Percentiles rank a stretch among this genome's conserved stretches.
Evolutionary conservation across 2,888 invertebrate species (phyloP).

Genomic region (Itoplectis maculator): DNA sequence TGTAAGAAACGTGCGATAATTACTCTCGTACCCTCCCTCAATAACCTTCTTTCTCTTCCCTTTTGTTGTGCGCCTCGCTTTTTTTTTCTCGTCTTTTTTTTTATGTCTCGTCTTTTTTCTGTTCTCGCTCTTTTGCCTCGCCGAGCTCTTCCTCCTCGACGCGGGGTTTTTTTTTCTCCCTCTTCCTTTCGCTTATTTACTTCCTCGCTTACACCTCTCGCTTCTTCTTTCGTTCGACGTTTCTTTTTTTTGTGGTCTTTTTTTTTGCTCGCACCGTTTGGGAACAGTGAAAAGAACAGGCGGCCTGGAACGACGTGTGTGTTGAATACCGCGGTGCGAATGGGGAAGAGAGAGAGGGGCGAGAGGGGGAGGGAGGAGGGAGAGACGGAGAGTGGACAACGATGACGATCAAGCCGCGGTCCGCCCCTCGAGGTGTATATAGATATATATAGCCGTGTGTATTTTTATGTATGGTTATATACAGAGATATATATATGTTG

Average conservation of each 20-base stretch:
- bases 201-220: slow-evolving; percentile 43
- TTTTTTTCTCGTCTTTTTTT: slow-evolving; percentile 23
- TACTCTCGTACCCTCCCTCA: slow-evolving; percentile 67
- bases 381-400: slow-evolving; percentile 11
- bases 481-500: background rate
- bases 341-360: slow-evolving; percentile 8
- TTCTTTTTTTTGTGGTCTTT: background rate
- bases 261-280: slow-evolving; percentile 5
- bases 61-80: slow-evolving; percentile 4
- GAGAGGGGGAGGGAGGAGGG: background rate
- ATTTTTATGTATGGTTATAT: too few species aligned
- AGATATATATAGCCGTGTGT: too few species aligned
- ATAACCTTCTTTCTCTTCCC: slow-evolving; percentile 28
- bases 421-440: slow-evolving; percentile 2
- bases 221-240: background rate
- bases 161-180: slow-evolving; percentile 11
- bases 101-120: slow-evolving; percentile 12
- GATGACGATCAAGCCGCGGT: slow-evolving; percentile 30
- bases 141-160: slow-evolving; percentile 31
- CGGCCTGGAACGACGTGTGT: slow-evolving; percentile 19
- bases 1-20: slow-evolving; percentile 78
- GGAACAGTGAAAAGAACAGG: slow-evolving; percentile 38
- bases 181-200: slow-evolving; percentile 27
- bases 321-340: slow-evolving; percentile 23
- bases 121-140: slow-evolving; percentile 22